Base-by-base conservation (phyloP, 53 echinoderm and acorn worm genomes). In the Stichopus horrens region DNA sequence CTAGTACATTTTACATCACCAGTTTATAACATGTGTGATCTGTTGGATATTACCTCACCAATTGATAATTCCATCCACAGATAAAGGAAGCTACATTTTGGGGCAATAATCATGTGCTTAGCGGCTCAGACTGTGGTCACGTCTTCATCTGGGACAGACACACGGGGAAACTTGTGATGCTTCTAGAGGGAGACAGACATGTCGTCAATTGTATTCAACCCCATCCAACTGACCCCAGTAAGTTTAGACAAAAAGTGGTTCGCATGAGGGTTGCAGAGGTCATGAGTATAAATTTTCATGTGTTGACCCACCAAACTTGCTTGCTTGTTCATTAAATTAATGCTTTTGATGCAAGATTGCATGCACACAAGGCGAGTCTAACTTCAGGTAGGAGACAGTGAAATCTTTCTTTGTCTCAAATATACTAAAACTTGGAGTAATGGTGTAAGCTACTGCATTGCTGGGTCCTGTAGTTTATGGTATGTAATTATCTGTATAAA, bases 141-240 rank as follows among this genome's bases (percentile, higher is more conserved):
- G 83, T 99, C 19, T 99, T 99, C 83, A 90, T 95, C 86, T 96
- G 99, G 99, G 88, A 93, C 90, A 91, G 92, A 20, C 90, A 94
- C 78, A 99, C 99, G 5, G 86, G 94, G 21, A 77, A 93, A 78
- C 92, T 99, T 1, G 94, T 99, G 77, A 99, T 96, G 96, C 93
- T 99, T 75, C 88, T 99, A 91, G 99, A 99, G 93, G 99, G 99
- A 77, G 99, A 99, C 94, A 99, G 90, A 96, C 99, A 96, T 76
- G 99, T 99, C 14, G 99, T 99, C 23, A 99, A 99, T 74, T 99
- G 99, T 83, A 90, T 99, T 86, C 99, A 99, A 88, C 99, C 99
- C 9, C 99, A 99, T 79, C 99, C 99, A 0, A 91, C 92, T 86
- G 99, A 99, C 85, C 96, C 96, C 21, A 87, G 99, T 99, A 88